Percentiles rank a stretch among this genome's conserved stretches.
Conservation (phyloP, 2,888 invertebrate genomes). For the Platycnemis pennipes region DNA sequence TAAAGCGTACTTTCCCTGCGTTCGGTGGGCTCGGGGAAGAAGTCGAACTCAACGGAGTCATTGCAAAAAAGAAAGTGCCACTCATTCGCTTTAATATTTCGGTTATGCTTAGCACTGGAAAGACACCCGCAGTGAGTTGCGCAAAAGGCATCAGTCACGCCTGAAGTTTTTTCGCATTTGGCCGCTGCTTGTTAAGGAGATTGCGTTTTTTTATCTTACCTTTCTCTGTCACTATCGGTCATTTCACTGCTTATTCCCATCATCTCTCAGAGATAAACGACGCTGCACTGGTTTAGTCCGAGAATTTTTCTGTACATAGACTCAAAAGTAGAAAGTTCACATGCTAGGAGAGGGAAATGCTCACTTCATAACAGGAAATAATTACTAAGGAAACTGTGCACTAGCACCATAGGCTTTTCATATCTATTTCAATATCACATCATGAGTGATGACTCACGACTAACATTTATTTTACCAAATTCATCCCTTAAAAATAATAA, state of each 20-base stretch:
- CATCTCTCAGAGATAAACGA: background rate
- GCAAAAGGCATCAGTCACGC: background rate
- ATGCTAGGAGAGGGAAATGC: too few species aligned
- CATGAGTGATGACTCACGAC: too few species aligned
- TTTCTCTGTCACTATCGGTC: background rate
- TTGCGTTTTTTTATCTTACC: background rate
- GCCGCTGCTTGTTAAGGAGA: background rate
- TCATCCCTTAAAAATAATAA: too few species aligned
- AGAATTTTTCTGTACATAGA: too few species aligned
- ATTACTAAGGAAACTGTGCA: too few species aligned
- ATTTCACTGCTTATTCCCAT: background rate
- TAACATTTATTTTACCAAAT: too few species aligned
- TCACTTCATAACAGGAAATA: too few species aligned
- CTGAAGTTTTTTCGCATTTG: background rate
- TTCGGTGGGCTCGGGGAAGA: background rate
- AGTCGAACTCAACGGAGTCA: background rate
- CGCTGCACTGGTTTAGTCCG: background rate
- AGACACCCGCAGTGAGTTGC: conserved; percentile 24
- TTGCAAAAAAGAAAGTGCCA: conserved; percentile 15
- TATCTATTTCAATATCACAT: too few species aligned
- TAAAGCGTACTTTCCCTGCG: background rate
- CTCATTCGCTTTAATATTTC: conserved; percentile 58
- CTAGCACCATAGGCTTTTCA: too few species aligned
- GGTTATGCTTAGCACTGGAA: background rate
- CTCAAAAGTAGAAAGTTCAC: too few species aligned